These are phyloP conservation scores for Pentalonia nigronervosa DNA, from an alignment of 1,140 invertebrate genomes.

Conservation along the genomic window DNA sequence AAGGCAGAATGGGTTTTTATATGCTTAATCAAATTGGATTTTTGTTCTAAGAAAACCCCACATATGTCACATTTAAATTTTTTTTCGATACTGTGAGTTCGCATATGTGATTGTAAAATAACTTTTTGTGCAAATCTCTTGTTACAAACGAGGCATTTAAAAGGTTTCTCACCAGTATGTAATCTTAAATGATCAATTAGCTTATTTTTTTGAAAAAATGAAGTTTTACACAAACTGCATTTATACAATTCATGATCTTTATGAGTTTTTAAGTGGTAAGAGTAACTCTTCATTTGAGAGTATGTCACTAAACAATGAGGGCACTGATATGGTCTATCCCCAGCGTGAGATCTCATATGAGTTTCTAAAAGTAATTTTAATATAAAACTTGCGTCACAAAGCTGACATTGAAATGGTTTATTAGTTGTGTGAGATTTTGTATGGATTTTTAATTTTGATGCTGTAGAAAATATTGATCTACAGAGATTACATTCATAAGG, in stretches of 20 bases:
- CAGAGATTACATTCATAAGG: not conserved
- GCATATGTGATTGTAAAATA: not conserved
- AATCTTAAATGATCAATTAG: not conserved
- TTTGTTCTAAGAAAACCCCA: not conserved
- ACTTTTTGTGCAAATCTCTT: not conserved
- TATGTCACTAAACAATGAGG: not conserved
- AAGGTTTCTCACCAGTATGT: not conserved
- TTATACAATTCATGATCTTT: not conserved
- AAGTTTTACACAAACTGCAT: not conserved
- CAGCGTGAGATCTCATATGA: not conserved
- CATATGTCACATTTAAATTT: not conserved
- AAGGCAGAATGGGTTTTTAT: not conserved
- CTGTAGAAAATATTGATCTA: not conserved
- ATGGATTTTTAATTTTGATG: not conserved
- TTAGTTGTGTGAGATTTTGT: not conserved
- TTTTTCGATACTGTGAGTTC: not conserved
- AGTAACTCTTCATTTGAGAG: not conserved
- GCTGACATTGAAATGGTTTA: not conserved
- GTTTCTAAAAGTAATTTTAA: not conserved
- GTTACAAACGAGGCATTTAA: not conserved
- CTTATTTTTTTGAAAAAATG: not conserved
- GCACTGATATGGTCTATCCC: not conserved
- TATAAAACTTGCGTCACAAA: not conserved
- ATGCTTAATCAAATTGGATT: not conserved
- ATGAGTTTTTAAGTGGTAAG: not conserved